Percentiles rank a stretch among this genome's conserved stretches.
phyloP scores from a whole-genome alignment of 2,113 vertebrate species.

The Microtus ochrogaster region DNA sequence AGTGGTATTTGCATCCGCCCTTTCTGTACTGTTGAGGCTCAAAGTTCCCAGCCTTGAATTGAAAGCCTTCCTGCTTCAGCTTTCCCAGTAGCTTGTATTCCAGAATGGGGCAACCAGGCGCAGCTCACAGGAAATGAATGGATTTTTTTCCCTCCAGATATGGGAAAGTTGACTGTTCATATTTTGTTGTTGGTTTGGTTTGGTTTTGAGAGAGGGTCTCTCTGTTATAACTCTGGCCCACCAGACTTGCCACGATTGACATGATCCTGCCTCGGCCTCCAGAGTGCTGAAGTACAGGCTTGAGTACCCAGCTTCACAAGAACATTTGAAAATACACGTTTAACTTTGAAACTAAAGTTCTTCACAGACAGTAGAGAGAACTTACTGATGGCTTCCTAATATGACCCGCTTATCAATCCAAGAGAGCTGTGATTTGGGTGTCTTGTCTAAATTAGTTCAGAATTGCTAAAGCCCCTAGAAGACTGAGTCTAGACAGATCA shows the following conservation, averaged over 20 bases:
- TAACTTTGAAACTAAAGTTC: conserved; percentile 46
- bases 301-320: background rate
- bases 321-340: background rate
- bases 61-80: background rate
- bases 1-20: background rate
- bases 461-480: background rate
- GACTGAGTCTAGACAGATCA: background rate
- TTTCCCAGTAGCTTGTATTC: background rate
- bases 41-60: background rate
- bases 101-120: background rate
- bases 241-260: background rate
- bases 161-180: background rate
- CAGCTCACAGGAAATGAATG: background rate
- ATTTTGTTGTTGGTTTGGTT: background rate
- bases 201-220: background rate
- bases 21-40: background rate
- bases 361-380: background rate
- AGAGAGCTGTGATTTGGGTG: background rate
- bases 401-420: background rate
- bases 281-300: background rate
- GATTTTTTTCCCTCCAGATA: background rate
- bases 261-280: background rate
- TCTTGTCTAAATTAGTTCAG: background rate
- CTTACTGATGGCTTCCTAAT: background rate
- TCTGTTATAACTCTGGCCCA: background rate